phyloP scores from a whole-genome alignment of 2,113 vertebrate species.

The Chionis minor region DNA sequence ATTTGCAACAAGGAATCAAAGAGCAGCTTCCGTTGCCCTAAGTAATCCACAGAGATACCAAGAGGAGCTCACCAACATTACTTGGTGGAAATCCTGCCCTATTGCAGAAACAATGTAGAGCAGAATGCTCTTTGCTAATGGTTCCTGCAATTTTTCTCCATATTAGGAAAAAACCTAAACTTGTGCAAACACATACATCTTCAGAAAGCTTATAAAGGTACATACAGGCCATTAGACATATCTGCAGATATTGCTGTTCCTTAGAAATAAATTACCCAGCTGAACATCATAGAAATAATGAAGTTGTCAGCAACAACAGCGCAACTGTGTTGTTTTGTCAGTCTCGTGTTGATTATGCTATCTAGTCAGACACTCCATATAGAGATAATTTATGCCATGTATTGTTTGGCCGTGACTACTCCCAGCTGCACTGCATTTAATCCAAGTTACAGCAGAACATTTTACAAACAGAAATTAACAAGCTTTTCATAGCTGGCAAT shows the following conservation, averaged over 20 bases:
- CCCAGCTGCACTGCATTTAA: slow-evolving; percentile 51
- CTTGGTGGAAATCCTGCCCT: neutral
- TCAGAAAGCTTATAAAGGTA: slow-evolving; percentile 33
- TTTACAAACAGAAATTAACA: slow-evolving; percentile 52
- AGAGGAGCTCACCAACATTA: neutral
- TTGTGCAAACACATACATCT: neutral
- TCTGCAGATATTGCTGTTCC: slow-evolving; percentile 7
- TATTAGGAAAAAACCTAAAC: neutral
- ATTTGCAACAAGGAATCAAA: neutral
- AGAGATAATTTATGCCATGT: slow-evolving; percentile 44
- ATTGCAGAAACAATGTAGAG: neutral
- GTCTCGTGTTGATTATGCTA: slow-evolving; percentile 28
- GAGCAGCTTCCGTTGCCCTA: neutral
- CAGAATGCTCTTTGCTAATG: neutral
- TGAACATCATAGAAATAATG: slow-evolving; percentile 46
- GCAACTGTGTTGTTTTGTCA: slow-evolving; percentile 11
- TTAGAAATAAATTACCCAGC: slow-evolving; percentile 36
- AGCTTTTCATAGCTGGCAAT: slow-evolving; percentile 50
- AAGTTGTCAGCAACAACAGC: slow-evolving; percentile 47
- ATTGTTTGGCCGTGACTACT: slow-evolving; percentile 44
- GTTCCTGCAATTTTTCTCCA: neutral
- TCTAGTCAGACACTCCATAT: slow-evolving; percentile 10
- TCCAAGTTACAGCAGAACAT: slow-evolving; percentile 38
- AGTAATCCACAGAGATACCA: neutral
- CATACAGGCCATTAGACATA: neutral